A percentile compares a stretch with the other conserved stretches of the same genome.
phyloP scores from a whole-genome alignment of 2,888 invertebrate genomes.

The Microplitis deprimator region DNA sequence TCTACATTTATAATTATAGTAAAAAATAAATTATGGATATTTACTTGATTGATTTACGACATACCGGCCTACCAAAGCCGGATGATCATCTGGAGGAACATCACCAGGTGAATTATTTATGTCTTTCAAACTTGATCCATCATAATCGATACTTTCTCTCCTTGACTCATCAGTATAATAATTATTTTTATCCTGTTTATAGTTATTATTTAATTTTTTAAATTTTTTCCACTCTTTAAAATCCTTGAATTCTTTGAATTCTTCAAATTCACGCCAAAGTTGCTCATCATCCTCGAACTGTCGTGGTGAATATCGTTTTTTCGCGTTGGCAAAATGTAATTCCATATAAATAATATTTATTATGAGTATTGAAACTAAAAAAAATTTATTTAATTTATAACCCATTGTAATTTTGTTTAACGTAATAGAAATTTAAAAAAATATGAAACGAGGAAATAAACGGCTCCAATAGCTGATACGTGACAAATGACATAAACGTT shows the following conservation, averaged over 20 bases:
- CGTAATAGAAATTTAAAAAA: constrained; percentile 3
- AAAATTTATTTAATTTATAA: not conserved
- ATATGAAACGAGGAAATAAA: not conserved
- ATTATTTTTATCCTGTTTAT: constrained; percentile 12
- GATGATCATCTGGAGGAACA: constrained; percentile 76
- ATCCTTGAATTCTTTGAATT: constrained; percentile 45
- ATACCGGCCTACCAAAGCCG: constrained; percentile 81
- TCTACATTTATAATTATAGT: not conserved
- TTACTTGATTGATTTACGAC: constrained; percentile 81
- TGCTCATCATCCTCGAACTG: constrained; percentile 27
- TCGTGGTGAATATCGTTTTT: constrained; percentile 8
- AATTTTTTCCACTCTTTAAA: constrained; percentile 42
- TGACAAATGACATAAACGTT: not conserved
- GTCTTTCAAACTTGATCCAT: not conserved
- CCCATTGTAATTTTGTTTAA: constrained; percentile 12
- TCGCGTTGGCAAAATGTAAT: constrained; percentile 8
- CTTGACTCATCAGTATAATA: constrained; percentile 7
- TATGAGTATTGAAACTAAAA: constrained; percentile 9
- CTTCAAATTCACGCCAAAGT: constrained; percentile 43
- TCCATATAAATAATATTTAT: constrained; percentile 6
- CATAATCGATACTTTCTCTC: not conserved
- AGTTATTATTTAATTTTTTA: not conserved
- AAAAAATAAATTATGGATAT: not conserved
- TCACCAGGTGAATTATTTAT: not conserved
- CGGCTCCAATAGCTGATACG: not conserved